phyloP scores from a whole-genome alignment of 2,797 vertebrate genomes.

The Meriones psammophilus region DNA sequence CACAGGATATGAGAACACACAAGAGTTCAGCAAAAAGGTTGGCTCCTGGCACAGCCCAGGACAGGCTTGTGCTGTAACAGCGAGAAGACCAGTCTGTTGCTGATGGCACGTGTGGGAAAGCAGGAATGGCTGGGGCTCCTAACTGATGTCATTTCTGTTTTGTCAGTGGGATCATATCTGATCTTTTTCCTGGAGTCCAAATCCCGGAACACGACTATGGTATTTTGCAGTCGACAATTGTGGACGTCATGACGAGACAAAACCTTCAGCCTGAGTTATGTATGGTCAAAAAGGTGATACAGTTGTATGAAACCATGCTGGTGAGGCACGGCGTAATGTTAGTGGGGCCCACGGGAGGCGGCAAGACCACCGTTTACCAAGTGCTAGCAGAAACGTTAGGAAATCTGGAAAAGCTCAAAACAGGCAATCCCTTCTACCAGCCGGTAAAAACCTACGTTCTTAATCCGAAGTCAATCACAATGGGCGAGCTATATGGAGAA shows the following conservation, averaged over 20 bases:
- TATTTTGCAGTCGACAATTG: slow-evolving; percentile 91
- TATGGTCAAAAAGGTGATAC: slow-evolving; percentile 93
- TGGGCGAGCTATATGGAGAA: slow-evolving; percentile 93
- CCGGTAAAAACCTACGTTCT: slow-evolving; percentile 92
- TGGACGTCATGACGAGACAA: slow-evolving; percentile 88
- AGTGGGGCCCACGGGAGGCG: slow-evolving; percentile 94
- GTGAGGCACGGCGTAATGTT: slow-evolving; percentile 96
- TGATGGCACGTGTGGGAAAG: not conserved
- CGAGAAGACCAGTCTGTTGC: slow-evolving; percentile 2
- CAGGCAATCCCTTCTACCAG: slow-evolving; percentile 90
- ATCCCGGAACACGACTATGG: slow-evolving; percentile 95
- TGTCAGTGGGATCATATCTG: slow-evolving; percentile 93
- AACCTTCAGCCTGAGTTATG: slow-evolving; percentile 91
- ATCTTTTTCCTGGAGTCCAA: slow-evolving; percentile 93
- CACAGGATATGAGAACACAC: slow-evolving; percentile 6
- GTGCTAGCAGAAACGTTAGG: slow-evolving; percentile 91
- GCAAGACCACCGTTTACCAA: slow-evolving; percentile 93
- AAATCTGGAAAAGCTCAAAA: slow-evolving; percentile 85
- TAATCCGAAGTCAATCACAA: slow-evolving; percentile 95
- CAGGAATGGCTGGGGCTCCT: not conserved
- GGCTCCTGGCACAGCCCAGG: not conserved
- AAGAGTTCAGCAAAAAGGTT: slow-evolving; percentile 23
- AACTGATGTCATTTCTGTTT: slow-evolving; percentile 73
- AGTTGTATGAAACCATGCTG: slow-evolving; percentile 95
- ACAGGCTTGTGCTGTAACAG: not conserved